Percentiles rank a stretch among this genome's conserved stretches.
Evolutionary conservation across 2,113 vertebrate genomes (phyloP).

Genomic region (Emydura subglobosa): DNA sequence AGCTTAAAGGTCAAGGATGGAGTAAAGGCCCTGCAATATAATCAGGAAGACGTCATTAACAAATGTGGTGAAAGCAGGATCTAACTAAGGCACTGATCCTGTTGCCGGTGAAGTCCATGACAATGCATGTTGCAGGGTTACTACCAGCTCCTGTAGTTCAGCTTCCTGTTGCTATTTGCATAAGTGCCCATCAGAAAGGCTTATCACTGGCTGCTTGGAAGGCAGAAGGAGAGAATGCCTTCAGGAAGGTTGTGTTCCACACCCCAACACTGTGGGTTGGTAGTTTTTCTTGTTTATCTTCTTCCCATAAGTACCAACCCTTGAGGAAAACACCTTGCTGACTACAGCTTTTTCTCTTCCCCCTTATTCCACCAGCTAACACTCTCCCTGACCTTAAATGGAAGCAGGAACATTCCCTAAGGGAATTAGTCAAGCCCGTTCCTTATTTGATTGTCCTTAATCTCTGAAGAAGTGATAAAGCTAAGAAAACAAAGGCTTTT

Average conservation of each 20-base stretch:
- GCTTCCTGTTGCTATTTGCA: background rate
- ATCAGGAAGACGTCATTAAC: background rate
- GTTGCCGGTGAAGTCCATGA: background rate
- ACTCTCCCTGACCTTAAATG: background rate
- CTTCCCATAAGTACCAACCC: background rate
- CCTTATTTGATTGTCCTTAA: background rate
- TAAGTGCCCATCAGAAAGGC: background rate
- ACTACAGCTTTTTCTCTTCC: background rate
- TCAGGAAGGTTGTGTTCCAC: slow-evolving; percentile 9
- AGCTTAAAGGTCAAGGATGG: background rate
- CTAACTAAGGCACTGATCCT: background rate
- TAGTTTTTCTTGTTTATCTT: slow-evolving; percentile 21
- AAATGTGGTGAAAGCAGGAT: background rate
- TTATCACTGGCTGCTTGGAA: slow-evolving; percentile 4
- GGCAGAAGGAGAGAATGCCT: background rate
- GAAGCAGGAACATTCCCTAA: slow-evolving; percentile 8
- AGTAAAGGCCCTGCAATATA: background rate
- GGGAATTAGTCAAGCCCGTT: background rate
- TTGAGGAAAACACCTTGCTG: slow-evolving; percentile 15
- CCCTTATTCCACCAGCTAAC: background rate
- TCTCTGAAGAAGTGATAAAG: slow-evolving; percentile 28
- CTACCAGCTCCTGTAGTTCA: background rate
- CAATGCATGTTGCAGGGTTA: background rate
- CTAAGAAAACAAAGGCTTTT: background rate
- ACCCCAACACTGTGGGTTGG: background rate